Evolutionary conservation across 2,113 vertebrate genomes (phyloP).

Genomic region (Grantiella picta): DNA sequence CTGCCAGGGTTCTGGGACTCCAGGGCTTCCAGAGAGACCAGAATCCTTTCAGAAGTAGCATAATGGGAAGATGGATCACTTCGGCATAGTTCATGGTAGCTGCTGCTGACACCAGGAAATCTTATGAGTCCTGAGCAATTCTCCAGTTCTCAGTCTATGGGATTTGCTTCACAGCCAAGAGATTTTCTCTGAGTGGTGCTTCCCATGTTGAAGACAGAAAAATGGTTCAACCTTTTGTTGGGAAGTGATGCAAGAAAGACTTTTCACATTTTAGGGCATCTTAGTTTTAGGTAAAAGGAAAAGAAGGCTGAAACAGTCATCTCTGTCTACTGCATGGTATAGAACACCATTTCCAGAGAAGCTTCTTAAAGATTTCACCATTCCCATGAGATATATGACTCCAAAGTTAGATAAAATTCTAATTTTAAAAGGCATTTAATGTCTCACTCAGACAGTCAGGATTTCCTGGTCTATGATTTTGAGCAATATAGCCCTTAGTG

Average conservation of each 20-base stretch:
- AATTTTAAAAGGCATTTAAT: not conserved
- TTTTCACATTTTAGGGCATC: not conserved
- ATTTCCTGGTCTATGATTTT: not conserved
- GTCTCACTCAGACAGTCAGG: not conserved
- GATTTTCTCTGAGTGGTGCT: not conserved
- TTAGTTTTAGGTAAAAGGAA: not conserved
- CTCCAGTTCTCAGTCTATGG: not conserved
- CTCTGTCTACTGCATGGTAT: rapidly evolving
- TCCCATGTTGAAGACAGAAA: not conserved
- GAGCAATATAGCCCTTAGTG: not conserved
- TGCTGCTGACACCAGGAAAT: not conserved
- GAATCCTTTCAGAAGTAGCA: not conserved
- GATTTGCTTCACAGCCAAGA: not conserved
- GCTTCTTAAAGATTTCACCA: not conserved
- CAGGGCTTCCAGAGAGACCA: not conserved
- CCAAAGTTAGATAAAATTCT: not conserved
- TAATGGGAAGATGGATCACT: not conserved
- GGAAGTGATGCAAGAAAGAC: not conserved
- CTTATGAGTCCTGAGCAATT: not conserved
- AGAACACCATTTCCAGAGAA: not conserved
- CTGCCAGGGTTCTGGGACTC: not conserved
- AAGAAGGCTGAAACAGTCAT: not conserved
- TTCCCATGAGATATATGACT: not conserved
- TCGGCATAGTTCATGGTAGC: not conserved
- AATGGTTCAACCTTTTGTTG: not conserved